Evolutionary conservation across 2,113 vertebrate species (phyloP), one percentile per base, ranked within the genome.

Genomic region (Etheostoma cragini): DNA sequence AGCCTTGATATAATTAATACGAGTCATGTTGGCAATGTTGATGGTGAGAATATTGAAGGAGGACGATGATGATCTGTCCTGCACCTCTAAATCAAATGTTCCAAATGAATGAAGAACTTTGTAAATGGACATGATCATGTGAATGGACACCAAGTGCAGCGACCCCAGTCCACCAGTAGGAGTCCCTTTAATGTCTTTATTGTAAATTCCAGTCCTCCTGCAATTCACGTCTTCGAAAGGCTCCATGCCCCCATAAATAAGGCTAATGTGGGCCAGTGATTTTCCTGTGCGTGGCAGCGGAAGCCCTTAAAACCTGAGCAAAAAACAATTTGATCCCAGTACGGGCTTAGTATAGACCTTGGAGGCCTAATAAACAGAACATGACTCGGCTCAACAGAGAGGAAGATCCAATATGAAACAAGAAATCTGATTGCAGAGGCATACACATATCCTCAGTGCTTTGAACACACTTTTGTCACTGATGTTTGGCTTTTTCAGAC

Each of bases 181-280:
- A 82, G 91, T 88, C 92, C 11, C 76, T 57, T 72, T 47, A 63
- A 47, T 8, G 54, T 57, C 24, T 82, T 19, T 17, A 26, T 24
- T 63, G 3, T 74, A 47, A 67, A 52, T 66, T 74, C 64, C 58
- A 64, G 45, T 81, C 52, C 33, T 79, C 42, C 61, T 69, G 73
- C 67, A 76, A 61, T 50, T 75, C 65, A 66, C 5, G 52, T 80
- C 82, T 53, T 50, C 72, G 19, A 72, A 74, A 77, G 54, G 64
- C 56, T 64, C 50, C 61, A 64, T 65, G 61, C 72, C 68, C 50
- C 54, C 30, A 53, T 83, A 70, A 84, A 78, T 84, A 22, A 81
- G 80, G 46, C 63, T 56, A 82, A 81, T 82, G 78, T 82, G 80
- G 87, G 74, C 92, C 87, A 88, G 78, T 83, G 67, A 79, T 84